Evolutionary conservation across 2,113 vertebrate genomes (phyloP).

Genomic region (Uropsilus gracilis): DNA sequence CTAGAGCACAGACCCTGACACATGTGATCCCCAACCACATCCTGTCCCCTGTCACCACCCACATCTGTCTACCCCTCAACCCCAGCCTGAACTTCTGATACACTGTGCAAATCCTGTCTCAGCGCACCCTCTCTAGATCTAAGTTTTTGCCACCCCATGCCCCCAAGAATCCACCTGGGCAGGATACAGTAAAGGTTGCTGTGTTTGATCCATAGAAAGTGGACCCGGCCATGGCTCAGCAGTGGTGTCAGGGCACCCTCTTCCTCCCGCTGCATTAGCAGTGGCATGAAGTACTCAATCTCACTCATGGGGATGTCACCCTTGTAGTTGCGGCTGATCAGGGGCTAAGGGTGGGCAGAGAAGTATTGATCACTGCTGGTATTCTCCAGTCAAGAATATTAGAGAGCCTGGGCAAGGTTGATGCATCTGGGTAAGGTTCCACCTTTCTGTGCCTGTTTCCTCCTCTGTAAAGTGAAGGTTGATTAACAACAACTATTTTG

Average conservation of each 20-base stretch:
- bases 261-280: slow-evolving; percentile 93
- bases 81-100: background rate
- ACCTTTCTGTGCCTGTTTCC: background rate
- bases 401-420: background rate
- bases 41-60: background rate
- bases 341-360: slow-evolving; percentile 84
- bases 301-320: slow-evolving; percentile 93
- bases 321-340: slow-evolving; percentile 97
- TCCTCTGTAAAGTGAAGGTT: background rate
- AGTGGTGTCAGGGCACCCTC: slow-evolving; percentile 91
- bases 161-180: rapidly evolving
- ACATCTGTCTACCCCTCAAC: background rate
- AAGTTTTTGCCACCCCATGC: background rate
- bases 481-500: background rate
- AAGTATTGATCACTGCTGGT: background rate
- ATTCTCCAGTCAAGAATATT: background rate
- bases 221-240: slow-evolving; percentile 88
- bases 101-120: background rate
- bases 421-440: background rate
- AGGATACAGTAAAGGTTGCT: slow-evolving; percentile 97
- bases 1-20: background rate
- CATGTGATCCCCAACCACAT: background rate
- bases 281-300: slow-evolving; percentile 93
- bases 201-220: slow-evolving; percentile 97
- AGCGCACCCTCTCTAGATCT: background rate